These are phyloP conservation scores for Xenopus petersii DNA, from an alignment of 2,797 vertebrate genomes.

Conservation along the genomic window DNA sequence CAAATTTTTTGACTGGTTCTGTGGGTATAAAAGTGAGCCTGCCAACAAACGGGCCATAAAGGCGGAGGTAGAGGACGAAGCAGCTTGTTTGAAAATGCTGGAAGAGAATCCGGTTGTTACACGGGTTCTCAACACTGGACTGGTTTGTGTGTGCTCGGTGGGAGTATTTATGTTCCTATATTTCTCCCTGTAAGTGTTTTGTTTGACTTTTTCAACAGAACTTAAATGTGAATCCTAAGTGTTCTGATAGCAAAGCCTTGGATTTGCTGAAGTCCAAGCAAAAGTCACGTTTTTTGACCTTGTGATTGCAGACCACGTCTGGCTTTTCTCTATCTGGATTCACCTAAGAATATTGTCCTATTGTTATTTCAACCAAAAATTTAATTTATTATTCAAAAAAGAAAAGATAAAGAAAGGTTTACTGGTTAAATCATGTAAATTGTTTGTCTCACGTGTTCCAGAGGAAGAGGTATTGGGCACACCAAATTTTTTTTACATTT, in stretches of 20 bases:
- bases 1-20: slow-evolving; percentile 81
- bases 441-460: slow-evolving; percentile 7
- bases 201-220: slow-evolving; percentile 56
- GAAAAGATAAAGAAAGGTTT: slow-evolving; percentile 23
- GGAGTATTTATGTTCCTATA: slow-evolving; percentile 95
- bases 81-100: slow-evolving; percentile 79
- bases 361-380: slow-evolving; percentile 36
- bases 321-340: slow-evolving; percentile 3
- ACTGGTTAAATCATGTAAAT: not conserved
- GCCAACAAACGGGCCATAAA: slow-evolving; percentile 66
- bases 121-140: slow-evolving; percentile 80
- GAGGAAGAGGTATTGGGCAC: slow-evolving; percentile 8
- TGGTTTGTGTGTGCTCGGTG: slow-evolving; percentile 82
- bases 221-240: slow-evolving; percentile 9
- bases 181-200: slow-evolving; percentile 85
- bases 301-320: slow-evolving; percentile 35
- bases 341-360: slow-evolving; percentile 2
- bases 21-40: slow-evolving; percentile 75
- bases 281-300: slow-evolving; percentile 60
- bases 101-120: slow-evolving; percentile 85
- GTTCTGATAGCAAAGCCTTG: slow-evolving; percentile 61
- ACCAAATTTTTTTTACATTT: slow-evolving; percentile 14
- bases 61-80: slow-evolving; percentile 69
- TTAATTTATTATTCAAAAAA: slow-evolving; percentile 35
- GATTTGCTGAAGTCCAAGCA: slow-evolving; percentile 48